phyloP scores from a whole-genome alignment of 1,140 invertebrate species.

The Drosophila miranda region DNA sequence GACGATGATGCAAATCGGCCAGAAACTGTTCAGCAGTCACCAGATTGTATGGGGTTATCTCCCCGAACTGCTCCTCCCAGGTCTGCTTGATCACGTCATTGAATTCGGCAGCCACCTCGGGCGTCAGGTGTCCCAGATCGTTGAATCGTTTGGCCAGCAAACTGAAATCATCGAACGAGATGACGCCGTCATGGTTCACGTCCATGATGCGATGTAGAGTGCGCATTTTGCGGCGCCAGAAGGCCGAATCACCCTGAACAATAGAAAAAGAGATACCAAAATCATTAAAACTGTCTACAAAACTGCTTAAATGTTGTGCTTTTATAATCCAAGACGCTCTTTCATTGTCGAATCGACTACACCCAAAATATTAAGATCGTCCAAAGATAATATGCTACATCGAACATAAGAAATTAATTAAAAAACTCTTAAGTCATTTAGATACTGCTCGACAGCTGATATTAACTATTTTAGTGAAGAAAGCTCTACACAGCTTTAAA shows the following conservation, averaged over 20 bases:
- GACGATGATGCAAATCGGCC: conserved; percentile 90
- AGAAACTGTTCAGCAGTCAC: conserved; percentile 91
- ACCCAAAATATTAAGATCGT: too few species aligned
- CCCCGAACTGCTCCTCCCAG: conserved; percentile 93
- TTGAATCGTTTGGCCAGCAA: conserved; percentile 88
- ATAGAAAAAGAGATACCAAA: not conserved
- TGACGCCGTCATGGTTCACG: conserved; percentile 92
- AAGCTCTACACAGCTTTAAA: too few species aligned
- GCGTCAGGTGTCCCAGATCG: conserved; percentile 87
- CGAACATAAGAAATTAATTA: too few species aligned
- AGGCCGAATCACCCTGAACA: conserved; percentile 88
- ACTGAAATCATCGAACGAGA: conserved; percentile 91
- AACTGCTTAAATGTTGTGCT: not conserved
- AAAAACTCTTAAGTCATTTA: too few species aligned
- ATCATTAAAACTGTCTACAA: not conserved
- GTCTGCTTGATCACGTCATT: conserved; percentile 87
- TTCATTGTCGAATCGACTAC: too few species aligned
- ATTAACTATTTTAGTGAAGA: too few species aligned
- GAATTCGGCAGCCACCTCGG: conserved; percentile 86
- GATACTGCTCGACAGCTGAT: too few species aligned
- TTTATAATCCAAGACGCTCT: too few species aligned
- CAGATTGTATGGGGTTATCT: conserved; percentile 90
- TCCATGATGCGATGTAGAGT: conserved; percentile 91
- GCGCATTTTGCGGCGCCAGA: conserved; percentile 95
- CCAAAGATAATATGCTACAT: too few species aligned